Evolutionary conservation across 2,888 invertebrate species (phyloP).

Genomic region (Mesorhabditis belari): DNA sequence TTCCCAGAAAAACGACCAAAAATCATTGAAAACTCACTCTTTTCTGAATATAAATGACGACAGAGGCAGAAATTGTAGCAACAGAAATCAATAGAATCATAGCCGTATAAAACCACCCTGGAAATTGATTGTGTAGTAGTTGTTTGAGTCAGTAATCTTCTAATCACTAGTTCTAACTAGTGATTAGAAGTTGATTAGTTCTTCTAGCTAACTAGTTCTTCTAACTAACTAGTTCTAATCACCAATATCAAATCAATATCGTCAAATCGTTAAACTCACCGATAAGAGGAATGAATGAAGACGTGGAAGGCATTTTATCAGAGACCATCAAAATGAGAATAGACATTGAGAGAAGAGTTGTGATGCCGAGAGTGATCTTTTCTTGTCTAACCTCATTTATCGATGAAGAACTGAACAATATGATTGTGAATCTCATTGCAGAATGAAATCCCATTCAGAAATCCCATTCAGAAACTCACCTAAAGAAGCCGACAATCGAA

Average conservation of each 20-base stretch:
- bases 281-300: constrained; percentile 22
- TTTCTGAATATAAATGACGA: constrained; percentile 23
- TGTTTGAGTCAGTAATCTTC: too few species aligned
- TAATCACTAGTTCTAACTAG: too few species aligned
- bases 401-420: constrained; percentile 43
- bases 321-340: constrained; percentile 56
- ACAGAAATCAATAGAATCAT: constrained; percentile 25
- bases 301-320: constrained; percentile 55
- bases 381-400: constrained; percentile 43
- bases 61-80: constrained; percentile 18
- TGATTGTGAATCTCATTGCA: not conserved
- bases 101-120: constrained; percentile 22
- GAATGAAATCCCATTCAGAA: not conserved
- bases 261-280: constrained; percentile 2
- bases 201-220: too few species aligned
- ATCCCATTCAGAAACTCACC: constrained; percentile 31
- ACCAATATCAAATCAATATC: too few species aligned
- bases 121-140: not conserved
- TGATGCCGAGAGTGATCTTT: constrained; percentile 26
- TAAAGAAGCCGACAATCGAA: constrained; percentile 54
- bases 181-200: not conserved
- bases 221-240: not conserved
- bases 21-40: too few species aligned
- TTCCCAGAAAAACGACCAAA: too few species aligned
- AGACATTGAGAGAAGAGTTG: constrained; percentile 53